Conservation (phyloP, 2,113 vertebrate species). For the Elephantulus edwardii region DNA sequence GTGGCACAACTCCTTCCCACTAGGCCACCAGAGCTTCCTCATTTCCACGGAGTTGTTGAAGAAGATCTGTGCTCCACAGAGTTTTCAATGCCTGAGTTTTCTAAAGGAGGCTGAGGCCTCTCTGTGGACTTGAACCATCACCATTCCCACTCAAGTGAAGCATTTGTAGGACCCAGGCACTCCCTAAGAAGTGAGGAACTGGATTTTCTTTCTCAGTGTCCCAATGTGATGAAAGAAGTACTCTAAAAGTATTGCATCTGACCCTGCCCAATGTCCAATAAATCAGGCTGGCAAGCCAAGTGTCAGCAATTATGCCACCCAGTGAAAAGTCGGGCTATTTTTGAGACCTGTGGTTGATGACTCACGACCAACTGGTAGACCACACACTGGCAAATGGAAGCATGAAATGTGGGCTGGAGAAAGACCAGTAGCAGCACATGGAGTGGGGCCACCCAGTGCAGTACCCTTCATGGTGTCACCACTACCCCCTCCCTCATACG, state of each 20-base stretch:
- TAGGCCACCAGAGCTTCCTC: too few relatives aligned
- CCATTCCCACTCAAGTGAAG: neutral
- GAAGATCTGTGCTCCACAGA: too few relatives aligned
- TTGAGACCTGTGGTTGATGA: neutral
- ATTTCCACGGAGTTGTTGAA: too few relatives aligned
- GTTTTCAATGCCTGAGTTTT: neutral
- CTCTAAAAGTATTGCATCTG: too few relatives aligned
- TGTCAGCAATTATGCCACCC: neutral
- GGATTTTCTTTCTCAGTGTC: neutral
- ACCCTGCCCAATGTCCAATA: neutral
- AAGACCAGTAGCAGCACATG: neutral
- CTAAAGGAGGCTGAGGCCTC: neutral
- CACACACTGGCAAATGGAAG: neutral
- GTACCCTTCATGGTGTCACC: too few relatives aligned
- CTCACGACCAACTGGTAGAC: neutral
- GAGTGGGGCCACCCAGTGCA: too few relatives aligned
- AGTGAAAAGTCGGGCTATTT: neutral
- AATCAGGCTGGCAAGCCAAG: conserved; percentile 19
- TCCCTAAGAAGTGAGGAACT: neutral
- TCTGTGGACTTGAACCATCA: neutral
- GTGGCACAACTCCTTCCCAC: too few relatives aligned
- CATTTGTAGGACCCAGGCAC: neutral
- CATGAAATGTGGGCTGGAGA: neutral
- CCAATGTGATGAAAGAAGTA: neutral
- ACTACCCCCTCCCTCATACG: too few relatives aligned